A percentile compares a stretch with the other conserved stretches of the same genome.
phyloP scores from a whole-genome alignment of 2,113 vertebrate species.

The Garra rufa region DNA sequence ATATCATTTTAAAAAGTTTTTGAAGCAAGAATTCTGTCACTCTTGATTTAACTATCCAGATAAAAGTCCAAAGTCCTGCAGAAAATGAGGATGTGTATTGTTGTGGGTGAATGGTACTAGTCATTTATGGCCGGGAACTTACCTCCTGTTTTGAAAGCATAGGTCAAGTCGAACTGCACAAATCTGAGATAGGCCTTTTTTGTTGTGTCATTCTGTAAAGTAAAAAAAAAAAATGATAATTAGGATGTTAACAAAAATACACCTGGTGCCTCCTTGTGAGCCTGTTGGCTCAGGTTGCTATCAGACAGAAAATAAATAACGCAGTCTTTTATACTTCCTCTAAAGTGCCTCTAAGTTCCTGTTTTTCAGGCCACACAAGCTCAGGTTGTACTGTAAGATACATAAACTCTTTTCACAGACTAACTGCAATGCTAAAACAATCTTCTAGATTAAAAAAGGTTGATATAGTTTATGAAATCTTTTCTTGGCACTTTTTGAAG shows the following conservation, averaged over 20 bases:
- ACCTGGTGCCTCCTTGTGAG: neutral
- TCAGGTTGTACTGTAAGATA: neutral
- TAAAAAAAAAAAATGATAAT: neutral
- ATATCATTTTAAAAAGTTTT: neutral
- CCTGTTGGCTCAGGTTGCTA: conserved; percentile 1
- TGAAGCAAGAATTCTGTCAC: neutral
- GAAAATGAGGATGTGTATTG: neutral
- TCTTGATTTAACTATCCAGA: neutral
- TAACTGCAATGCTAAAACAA: neutral
- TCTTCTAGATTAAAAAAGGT: neutral
- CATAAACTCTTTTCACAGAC: neutral
- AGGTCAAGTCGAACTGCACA: conserved; percentile 59
- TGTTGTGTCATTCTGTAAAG: conserved; percentile 58
- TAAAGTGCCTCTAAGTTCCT: conserved; percentile 41
- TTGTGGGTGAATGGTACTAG: neutral
- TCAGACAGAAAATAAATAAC: conserved; percentile 43
- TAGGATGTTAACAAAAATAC: neutral
- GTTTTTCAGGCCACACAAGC: conserved; percentile 18
- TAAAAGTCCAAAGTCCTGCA: neutral
- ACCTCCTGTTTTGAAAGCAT: conserved; percentile 62
- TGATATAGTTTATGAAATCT: neutral
- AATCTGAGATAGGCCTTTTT: conserved; percentile 54
- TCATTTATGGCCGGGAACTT: conserved; percentile 24
- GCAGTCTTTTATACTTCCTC: conserved; percentile 55
- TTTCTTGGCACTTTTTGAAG: neutral